Percentiles rank a stretch among this genome's conserved stretches.
Evolutionary conservation across 1,140 invertebrate genomes (phyloP).

Genomic region (Halictus rubicundus): DNA sequence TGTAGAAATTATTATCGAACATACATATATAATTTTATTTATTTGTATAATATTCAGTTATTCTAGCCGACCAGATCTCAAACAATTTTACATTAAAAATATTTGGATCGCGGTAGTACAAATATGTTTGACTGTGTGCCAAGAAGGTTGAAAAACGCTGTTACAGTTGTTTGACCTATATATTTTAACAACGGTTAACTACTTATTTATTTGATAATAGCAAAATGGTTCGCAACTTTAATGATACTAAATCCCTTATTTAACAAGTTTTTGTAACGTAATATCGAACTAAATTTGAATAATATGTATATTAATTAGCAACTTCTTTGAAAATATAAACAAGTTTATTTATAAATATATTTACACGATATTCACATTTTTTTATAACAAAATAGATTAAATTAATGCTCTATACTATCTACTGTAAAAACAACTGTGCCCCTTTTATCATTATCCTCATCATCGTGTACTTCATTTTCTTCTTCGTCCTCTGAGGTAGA

Average conservation of each 20-base stretch:
- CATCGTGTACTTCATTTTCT: conserved; percentile 75
- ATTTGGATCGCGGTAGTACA: too few relatives aligned
- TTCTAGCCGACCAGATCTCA: too few relatives aligned
- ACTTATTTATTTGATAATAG: too few relatives aligned
- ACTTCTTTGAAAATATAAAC: conserved; percentile 17
- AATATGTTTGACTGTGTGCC: too few relatives aligned
- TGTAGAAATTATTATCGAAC: too few relatives aligned
- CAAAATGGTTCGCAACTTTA: not conserved
- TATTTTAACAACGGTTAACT: too few relatives aligned
- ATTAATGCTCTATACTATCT: conserved; percentile 64
- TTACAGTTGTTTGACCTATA: too few relatives aligned
- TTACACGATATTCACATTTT: conserved; percentile 20
- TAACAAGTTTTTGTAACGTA: not conserved
- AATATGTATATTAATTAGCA: not conserved
- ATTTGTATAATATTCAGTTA: too few relatives aligned
- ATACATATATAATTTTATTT: too few relatives aligned
- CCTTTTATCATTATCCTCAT: conserved; percentile 76
- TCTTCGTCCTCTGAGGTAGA: conserved; percentile 73
- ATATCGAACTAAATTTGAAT: not conserved
- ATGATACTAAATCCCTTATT: not conserved
- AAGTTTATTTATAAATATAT: conserved; percentile 34
- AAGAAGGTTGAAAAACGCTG: too few relatives aligned
- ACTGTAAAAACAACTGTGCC: conserved; percentile 77
- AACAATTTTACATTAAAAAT: too few relatives aligned
- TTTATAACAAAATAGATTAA: conserved; percentile 16